These are phyloP conservation scores for Rhabdomys pumilio DNA, from an alignment of 2,797 vertebrate genomes.

Conservation along the genomic window DNA sequence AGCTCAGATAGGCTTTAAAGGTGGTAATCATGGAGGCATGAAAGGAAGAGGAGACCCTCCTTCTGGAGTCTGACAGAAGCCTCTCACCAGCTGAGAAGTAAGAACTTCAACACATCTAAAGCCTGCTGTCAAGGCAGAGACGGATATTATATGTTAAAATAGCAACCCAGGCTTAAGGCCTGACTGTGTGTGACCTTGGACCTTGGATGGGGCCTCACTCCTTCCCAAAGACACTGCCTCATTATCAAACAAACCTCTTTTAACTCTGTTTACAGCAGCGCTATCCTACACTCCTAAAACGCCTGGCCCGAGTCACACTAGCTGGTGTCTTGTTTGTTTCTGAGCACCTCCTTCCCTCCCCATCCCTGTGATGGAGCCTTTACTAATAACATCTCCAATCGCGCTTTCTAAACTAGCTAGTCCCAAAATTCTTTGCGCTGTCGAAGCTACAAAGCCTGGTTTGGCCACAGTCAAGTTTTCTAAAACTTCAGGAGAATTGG, in stretches of 20 bases:
- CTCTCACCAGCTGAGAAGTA: neutral
- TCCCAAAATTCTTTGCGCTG: neutral
- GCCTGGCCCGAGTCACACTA: neutral
- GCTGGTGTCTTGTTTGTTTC: neutral
- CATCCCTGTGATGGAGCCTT: neutral
- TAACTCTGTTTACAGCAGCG: neutral
- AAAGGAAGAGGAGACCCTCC: neutral
- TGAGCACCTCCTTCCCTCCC: neutral
- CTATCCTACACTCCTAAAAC: neutral
- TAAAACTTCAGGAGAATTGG: neutral
- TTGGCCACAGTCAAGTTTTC: neutral
- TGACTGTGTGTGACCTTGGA: neutral
- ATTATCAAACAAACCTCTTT: neutral
- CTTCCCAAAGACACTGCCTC: neutral
- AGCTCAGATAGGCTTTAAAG: neutral
- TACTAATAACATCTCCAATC: neutral
- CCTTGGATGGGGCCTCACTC: neutral
- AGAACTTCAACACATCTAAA: neutral
- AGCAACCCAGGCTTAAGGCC: neutral
- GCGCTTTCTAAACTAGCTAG: neutral
- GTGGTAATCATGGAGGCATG: neutral
- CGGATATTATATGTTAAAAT: no score
- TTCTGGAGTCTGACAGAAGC: neutral
- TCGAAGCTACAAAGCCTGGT: neutral
- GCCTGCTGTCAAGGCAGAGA: neutral